These are phyloP conservation scores for Thomomys bottae DNA, from an alignment of 2,113 vertebrate species.

Conservation along the genomic window DNA sequence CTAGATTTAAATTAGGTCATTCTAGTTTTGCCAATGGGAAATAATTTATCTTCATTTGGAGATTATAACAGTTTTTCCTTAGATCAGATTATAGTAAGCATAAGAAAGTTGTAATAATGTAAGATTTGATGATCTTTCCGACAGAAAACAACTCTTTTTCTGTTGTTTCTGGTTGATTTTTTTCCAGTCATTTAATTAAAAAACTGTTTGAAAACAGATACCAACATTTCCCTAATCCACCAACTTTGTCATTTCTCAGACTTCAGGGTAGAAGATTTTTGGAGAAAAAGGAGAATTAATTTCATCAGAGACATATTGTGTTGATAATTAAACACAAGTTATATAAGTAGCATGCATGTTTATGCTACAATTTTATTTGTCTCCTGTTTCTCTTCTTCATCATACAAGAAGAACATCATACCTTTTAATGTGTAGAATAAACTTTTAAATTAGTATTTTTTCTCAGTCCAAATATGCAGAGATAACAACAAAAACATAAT, in stretches of 20 bases:
- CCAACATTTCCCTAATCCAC: background rate
- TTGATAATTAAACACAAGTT: background rate
- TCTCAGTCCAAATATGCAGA: background rate
- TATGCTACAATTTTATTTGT: background rate
- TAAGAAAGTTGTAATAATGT: background rate
- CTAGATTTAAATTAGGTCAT: slow-evolving; percentile 14
- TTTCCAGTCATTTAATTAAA: slow-evolving; percentile 26
- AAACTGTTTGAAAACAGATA: slow-evolving; percentile 10
- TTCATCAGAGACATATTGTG: background rate
- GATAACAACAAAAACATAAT: background rate
- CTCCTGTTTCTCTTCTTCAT: background rate
- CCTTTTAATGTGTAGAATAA: background rate
- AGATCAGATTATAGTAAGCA: background rate
- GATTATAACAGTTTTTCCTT: slow-evolving; percentile 12
- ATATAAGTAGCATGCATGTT: background rate
- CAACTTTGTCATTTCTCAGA: slow-evolving; percentile 9
- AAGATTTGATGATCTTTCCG: background rate
- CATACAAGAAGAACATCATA: background rate
- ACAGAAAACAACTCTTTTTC: background rate
- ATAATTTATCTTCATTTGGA: slow-evolving; percentile 14
- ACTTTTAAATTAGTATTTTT: background rate
- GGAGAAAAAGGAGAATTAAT: background rate
- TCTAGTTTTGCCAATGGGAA: background rate
- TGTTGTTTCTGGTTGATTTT: background rate
- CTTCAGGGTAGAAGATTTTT: background rate